Percentiles rank a stretch among this genome's conserved stretches.
Conservation (phyloP, 1,140 invertebrate genomes). For the Aphelenchoides fujianensis region DNA sequence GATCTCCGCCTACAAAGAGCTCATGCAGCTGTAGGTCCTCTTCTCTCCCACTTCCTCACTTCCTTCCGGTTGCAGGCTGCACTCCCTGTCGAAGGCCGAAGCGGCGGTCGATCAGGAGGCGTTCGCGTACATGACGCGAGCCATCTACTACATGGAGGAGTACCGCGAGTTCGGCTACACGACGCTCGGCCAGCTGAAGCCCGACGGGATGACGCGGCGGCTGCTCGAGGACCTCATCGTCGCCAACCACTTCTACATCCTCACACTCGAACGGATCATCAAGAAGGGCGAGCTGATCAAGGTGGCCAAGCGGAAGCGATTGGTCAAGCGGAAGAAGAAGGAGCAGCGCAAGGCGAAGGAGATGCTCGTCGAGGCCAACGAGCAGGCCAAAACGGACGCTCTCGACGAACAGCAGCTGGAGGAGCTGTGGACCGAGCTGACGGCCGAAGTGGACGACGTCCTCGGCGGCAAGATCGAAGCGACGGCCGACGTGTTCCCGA, state of each 20-base stretch:
- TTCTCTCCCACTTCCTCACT: too few species aligned
- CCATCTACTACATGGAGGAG: constrained; percentile 17
- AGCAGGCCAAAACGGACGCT: constrained; percentile 19
- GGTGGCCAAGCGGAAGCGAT: constrained; percentile 37
- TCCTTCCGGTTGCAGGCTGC: neutral
- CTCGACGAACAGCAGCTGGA: constrained; percentile 14
- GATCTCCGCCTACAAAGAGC: constrained; percentile 26
- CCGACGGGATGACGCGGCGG: neutral
- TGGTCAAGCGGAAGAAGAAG: constrained; percentile 22
- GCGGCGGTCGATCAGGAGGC: neutral
- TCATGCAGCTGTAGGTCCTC: constrained; percentile 9
- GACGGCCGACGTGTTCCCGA: constrained; percentile 37
- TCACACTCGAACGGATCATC: constrained; percentile 38
- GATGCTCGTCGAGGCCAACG: neutral
- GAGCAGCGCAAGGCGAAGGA: constrained; percentile 16
- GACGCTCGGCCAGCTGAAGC: neutral
- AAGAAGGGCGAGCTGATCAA: constrained; percentile 24
- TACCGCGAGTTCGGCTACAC: constrained; percentile 5
- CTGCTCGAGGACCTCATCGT: constrained; percentile 45
- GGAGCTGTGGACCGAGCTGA: constrained; percentile 31
- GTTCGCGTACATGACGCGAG: constrained; percentile 7
- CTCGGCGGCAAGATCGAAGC: constrained; percentile 20
- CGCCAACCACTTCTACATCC: constrained; percentile 43
- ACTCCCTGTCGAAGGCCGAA: neutral
- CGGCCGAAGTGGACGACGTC: constrained; percentile 29